A percentile compares a stretch with the other conserved stretches of the same genome.
These are phyloP conservation scores for Austrofundulus limnaeus DNA, from an alignment of 2,113 vertebrate genomes.

Conservation along the genomic window DNA sequence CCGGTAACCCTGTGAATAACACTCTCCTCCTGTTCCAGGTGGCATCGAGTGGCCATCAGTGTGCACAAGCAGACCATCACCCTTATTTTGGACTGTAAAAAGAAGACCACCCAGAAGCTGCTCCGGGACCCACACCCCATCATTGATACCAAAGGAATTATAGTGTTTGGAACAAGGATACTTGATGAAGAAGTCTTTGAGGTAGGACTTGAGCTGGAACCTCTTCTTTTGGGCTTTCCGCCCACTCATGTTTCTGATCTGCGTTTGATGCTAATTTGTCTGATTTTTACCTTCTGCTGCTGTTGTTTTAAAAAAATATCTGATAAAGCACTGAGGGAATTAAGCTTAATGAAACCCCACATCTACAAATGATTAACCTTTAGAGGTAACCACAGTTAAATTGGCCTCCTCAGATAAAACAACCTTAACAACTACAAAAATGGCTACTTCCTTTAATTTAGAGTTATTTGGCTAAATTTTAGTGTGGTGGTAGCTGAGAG, in stretches of 20 bases:
- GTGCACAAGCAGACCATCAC: conserved; percentile 92
- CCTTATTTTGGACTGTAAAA: conserved; percentile 94
- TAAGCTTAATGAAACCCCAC: too few relatives aligned
- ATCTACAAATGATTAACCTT: too few relatives aligned
- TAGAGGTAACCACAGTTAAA: too few relatives aligned
- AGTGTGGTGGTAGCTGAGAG: too few relatives aligned
- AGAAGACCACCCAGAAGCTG: conserved; percentile 86
- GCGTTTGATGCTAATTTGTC: not conserved
- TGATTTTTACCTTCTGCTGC: too few relatives aligned
- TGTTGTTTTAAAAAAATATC: too few relatives aligned
- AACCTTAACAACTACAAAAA: too few relatives aligned
- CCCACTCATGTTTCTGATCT: not conserved
- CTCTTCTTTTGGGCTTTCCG: not conserved
- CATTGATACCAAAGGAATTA: conserved; percentile 93
- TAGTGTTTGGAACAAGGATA: conserved; percentile 96
- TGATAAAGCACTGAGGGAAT: too few relatives aligned
- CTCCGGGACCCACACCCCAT: conserved; percentile 86
- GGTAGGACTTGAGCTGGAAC: conserved; percentile 75
- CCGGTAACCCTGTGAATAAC: conserved; percentile 53
- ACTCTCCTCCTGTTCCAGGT: conserved; percentile 75
- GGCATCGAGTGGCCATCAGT: conserved; percentile 95
- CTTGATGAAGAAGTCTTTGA: conserved; percentile 98
- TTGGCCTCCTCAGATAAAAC: too few relatives aligned
- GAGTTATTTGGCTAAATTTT: too few relatives aligned
- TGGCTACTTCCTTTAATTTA: too few relatives aligned